Evolutionary conservation across 2,797 vertebrate genomes (phyloP), one percentile per base, ranked within the genome.

Genomic region (Mallotus villosus): DNA sequence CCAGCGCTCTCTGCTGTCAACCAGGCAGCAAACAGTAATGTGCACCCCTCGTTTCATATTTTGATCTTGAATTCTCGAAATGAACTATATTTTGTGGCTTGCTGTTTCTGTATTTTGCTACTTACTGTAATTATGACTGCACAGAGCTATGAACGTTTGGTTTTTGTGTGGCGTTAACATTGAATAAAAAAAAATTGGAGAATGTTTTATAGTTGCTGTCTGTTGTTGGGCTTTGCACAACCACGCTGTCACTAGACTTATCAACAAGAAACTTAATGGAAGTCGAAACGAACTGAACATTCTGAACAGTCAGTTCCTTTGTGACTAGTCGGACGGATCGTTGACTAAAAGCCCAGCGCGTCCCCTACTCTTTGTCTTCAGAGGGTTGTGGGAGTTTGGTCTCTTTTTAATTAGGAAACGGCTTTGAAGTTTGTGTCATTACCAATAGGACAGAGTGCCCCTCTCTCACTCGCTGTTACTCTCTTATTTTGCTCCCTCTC

Each of bases 401-500:
- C 76, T 74, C 74, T 41, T 82, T 84, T 84, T 86, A 87, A 88
- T 68, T 27, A 86, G 81, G 53, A 78, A 41, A 69, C 65, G 1
- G 63, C 77, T 88, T 91, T 92, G 90, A 93, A 88, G 89, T 89
- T 24, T 57, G 66, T 65, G 70, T 83, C 79, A 87, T 88, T 83
- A 88, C 86, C 88, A 88, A 89, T 86, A 83, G 78, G 80, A 81
- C 82, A 70, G 70, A 73, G 32, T 60, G 12, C 58, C 21, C 21
- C 51, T 2, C 49, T 58, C 41, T 27, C 34, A 59, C 71, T 27
- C 58, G 2, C 29, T 62, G 14, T 53, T 9, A 22, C 67, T 2
- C 71, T 70, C 63, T 37, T 11, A 59, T 65, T 69, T 69, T 66
- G 27, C 32, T 67, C 58, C 5, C 64, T 17, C 73, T 59, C 51